Conservation (phyloP, 2,113 vertebrate genomes). For the Proterorhinus semilunaris region DNA sequence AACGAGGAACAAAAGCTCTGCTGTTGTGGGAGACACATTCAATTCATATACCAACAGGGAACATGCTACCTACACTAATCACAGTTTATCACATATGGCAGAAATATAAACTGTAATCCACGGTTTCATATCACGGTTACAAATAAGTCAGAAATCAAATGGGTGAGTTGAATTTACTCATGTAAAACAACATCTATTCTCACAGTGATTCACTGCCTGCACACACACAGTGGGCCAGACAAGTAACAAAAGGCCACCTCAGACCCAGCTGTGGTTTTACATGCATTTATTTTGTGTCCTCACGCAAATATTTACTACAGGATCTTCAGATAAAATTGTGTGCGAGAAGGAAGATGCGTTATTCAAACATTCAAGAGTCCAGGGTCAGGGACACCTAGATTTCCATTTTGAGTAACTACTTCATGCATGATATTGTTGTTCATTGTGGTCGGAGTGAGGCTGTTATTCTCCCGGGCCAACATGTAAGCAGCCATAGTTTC, state of each 20-base stretch:
- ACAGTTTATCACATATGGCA: slow-evolving; percentile 37
- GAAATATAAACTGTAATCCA: slow-evolving; percentile 24
- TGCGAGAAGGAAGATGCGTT: slow-evolving; percentile 36
- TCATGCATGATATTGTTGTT: slow-evolving; percentile 78
- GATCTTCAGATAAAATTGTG: slow-evolving; percentile 27
- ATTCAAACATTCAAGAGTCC: slow-evolving; percentile 81
- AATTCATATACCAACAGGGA: slow-evolving; percentile 60
- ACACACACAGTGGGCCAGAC: slow-evolving; percentile 34
- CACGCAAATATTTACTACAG: slow-evolving; percentile 32
- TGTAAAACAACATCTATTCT: slow-evolving; percentile 49
- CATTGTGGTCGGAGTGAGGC: slow-evolving; percentile 66
- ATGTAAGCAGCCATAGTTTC: slow-evolving; percentile 78
- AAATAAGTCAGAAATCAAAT: slow-evolving; percentile 49
- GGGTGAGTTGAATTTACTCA: slow-evolving; percentile 53
- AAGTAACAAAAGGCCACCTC: slow-evolving; percentile 30
- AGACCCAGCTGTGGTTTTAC: slow-evolving; percentile 31
- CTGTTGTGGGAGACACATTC: slow-evolving; percentile 18
- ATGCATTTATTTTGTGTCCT: slow-evolving; percentile 34
- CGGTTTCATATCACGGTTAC: slow-evolving; percentile 38
- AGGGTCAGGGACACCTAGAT: slow-evolving; percentile 76
- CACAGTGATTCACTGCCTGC: slow-evolving; percentile 72
- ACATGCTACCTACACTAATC: slow-evolving; percentile 65
- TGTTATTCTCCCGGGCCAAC: slow-evolving; percentile 76
- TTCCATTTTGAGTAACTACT: slow-evolving; percentile 81
- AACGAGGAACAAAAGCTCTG: not conserved